Conservation (phyloP, 1,140 invertebrate genomes). For the Sminthurides bifidus region DNA sequence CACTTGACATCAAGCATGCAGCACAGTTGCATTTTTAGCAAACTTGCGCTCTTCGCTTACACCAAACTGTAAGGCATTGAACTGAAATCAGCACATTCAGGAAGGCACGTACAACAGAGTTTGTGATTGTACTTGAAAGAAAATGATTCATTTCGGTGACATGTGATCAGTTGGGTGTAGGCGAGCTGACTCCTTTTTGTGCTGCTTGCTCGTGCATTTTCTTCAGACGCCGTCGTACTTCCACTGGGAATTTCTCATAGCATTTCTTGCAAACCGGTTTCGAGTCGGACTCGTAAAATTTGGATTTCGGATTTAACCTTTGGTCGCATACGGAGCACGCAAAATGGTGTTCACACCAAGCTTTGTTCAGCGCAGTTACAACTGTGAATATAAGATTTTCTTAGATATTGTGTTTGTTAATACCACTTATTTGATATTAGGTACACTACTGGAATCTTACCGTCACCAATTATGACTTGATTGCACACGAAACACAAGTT, state of each 20-base stretch:
- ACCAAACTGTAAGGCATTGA: no score
- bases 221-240: slow-evolving; percentile 66
- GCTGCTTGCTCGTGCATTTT: slow-evolving; percentile 27
- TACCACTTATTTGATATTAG: background rate
- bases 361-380: slow-evolving; percentile 95
- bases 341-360: slow-evolving; percentile 99
- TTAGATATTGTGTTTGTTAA: background rate
- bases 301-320: slow-evolving; percentile 95
- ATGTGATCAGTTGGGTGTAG: slow-evolving; percentile 6
- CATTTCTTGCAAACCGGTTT: slow-evolving; percentile 98
- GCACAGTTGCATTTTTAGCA: no score
- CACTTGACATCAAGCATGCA: no score
- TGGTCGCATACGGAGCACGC: slow-evolving; percentile 96
- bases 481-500: slow-evolving; percentile 98
- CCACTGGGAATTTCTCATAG: slow-evolving; percentile 91
- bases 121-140: no score
- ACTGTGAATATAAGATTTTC: slow-evolving; percentile 46
- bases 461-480: slow-evolving; percentile 93
- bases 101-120: no score
- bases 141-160: no score
- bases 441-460: slow-evolving; percentile 44
- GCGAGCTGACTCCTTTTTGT: slow-evolving; percentile 16
- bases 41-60: no score
- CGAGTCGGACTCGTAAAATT: slow-evolving; percentile 98
- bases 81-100: no score